A percentile compares a stretch with the other conserved stretches of the same genome.
phyloP scores from a whole-genome alignment of 2,113 vertebrate species.

The Turnix velox region DNA sequence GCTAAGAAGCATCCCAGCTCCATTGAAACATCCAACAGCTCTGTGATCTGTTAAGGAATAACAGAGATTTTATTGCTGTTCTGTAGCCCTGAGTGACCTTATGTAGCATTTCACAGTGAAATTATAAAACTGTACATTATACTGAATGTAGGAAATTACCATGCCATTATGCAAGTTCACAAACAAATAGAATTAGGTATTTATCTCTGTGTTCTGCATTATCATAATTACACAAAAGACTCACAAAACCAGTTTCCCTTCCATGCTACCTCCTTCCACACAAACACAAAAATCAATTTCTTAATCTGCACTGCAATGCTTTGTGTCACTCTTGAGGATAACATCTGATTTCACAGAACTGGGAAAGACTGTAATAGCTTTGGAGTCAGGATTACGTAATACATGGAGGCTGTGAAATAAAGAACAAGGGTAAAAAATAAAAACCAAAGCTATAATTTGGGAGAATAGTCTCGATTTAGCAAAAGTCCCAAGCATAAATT shows the following conservation, averaged over 20 bases:
- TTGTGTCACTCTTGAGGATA: not conserved
- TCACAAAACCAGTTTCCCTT: not conserved
- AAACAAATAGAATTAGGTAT: not conserved
- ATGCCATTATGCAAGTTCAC: not conserved
- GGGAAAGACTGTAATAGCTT: not conserved
- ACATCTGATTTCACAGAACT: not conserved
- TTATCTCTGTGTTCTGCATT: not conserved
- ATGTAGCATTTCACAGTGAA: not conserved
- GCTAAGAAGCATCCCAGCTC: slow-evolving; percentile 97
- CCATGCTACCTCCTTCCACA: not conserved
- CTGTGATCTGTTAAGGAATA: slow-evolving; percentile 81
- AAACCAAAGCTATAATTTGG: not conserved
- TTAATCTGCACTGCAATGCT: not conserved
- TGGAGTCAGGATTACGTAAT: not conserved
- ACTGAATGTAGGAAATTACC: not conserved
- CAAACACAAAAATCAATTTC: not conserved
- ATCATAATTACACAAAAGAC: not conserved
- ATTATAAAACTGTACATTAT: not conserved
- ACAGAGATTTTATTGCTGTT: not conserved
- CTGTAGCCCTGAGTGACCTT: not conserved
- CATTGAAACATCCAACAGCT: slow-evolving; percentile 92
- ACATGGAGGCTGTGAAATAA: not conserved
- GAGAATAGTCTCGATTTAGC: not conserved
- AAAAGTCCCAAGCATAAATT: not conserved
- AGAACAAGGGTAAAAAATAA: not conserved